Evolutionary conservation across 2,797 vertebrate genomes (phyloP).

Genomic region (Smutsia gigantea): DNA sequence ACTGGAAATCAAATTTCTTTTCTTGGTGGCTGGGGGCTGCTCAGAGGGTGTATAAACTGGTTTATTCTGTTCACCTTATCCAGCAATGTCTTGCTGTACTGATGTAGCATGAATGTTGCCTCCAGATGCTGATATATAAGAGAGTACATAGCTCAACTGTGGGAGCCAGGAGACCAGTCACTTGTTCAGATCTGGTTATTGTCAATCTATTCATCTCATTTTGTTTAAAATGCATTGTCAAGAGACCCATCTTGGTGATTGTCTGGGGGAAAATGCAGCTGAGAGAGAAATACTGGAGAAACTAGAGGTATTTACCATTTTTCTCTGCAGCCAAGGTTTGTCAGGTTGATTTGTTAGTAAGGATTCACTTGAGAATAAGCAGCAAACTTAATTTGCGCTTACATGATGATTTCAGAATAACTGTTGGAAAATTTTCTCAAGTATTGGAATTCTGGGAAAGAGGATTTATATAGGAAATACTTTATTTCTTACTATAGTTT

Average conservation of each 20-base stretch:
- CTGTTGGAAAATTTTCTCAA: constrained; percentile 21
- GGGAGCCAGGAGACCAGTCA: not conserved
- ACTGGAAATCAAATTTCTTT: not conserved
- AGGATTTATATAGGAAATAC: constrained; percentile 2
- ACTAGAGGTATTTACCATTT: not conserved
- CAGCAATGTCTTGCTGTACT: not conserved
- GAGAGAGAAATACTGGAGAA: not conserved
- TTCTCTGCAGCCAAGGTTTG: not conserved
- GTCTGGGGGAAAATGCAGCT: not conserved
- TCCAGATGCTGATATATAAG: not conserved
- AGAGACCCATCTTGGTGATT: not conserved
- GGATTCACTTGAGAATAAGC: constrained; percentile 23
- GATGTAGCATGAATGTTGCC: not conserved
- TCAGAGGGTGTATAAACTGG: not conserved
- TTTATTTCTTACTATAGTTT: not conserved
- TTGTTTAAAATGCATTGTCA: not conserved
- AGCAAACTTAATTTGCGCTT: not conserved
- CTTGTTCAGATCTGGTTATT: constrained; percentile 10
- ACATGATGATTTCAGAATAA: constrained; percentile 35
- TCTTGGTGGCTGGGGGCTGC: not conserved
- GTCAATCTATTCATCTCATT: not conserved
- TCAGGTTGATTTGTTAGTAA: constrained; percentile 28
- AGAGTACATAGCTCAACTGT: not conserved
- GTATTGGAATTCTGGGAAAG: constrained; percentile 20
- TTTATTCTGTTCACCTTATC: not conserved